phyloP scores from a whole-genome alignment of 2,888 invertebrate species.

The Tinea trinotella region DNA sequence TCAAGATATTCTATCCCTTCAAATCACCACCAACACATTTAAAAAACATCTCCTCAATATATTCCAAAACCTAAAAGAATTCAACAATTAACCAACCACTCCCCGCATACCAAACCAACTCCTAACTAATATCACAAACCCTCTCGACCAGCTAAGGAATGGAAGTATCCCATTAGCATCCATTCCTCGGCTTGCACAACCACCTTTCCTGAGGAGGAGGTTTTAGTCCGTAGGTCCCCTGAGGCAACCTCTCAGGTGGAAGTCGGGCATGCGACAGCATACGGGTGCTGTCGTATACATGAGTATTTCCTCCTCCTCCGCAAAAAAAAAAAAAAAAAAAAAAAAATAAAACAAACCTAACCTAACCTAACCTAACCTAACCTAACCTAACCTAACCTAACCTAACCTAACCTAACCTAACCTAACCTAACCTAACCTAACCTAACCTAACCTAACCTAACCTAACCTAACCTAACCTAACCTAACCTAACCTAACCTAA shows the following conservation, averaged over 20 bases:
- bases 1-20: no score
- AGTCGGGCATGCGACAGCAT: not conserved
- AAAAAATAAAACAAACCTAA: conserved; percentile 21
- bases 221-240: not conserved
- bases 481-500: conserved; percentile 24
- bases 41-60: no score
- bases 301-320: no score
- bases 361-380: conserved; percentile 20
- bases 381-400: conserved; percentile 21
- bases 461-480: conserved; percentile 22
- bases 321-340: conserved; percentile 20
- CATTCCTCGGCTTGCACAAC: no score
- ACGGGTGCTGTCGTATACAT: no score
- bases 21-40: no score
- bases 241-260: not conserved
- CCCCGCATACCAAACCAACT: no score
- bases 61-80: no score
- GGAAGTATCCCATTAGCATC: no score
- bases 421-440: conserved; percentile 23
- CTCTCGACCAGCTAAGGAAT: no score
- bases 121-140: no score
- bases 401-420: conserved; percentile 23
- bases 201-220: not conserved
- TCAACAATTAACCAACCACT: no score
- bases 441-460: conserved; percentile 24